Base-by-base conservation (phyloP, 2,888 invertebrate species). In the Pachycephus smyrnensis region DNA sequence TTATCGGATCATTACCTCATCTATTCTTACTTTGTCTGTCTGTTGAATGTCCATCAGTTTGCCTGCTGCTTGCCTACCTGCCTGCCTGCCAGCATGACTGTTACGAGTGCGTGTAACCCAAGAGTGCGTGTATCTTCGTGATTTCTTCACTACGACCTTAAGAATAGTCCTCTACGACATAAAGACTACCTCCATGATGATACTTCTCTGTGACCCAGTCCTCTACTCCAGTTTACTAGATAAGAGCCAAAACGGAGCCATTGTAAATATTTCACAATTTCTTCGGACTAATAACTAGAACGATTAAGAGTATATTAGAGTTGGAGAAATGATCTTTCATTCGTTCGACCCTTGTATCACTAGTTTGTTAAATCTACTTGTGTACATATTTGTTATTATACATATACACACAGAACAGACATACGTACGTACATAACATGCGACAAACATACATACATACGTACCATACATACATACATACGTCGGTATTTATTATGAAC, bases 351-450 rank as follows among this genome's bases (percentile, higher is more conserved):
- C 82, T 77, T 88, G 88, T 90, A 90, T 89, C 90, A 89, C 88
- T 90, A 91, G 90, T 91, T 90, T 91, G 90, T 91, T 91, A 88
- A 90, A 85, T 87, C 88, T 88, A 89, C 90, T 87, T 87, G 88
- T 90, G 90, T 91, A 90, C 86, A 91, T 91, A 91, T 88, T 90
- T 91, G 90, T 91, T 90, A 90, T 85, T 86, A 87, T 88, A 87
- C 84, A 86, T 82, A 79, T 78, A 84, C 80, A 78, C 74, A 77
- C 77, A 76, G 73, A 82, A 75, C 81, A 79, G 73, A 80, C 80
- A 82, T 82, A 80, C 81, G 84, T 81, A 84, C 84, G 83, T 83
- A 80, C 79, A 82, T 77, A 77, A 80, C 71, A 73, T 78, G 77
- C 77, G 79, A 79, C 80, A 80, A 69, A 79, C 76, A 73, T 76